A percentile compares a stretch with the other conserved stretches of the same genome.
These are phyloP conservation scores for Platynereis dumerilii DNA, from an alignment of 2,888 invertebrate genomes.

Conservation along the genomic window DNA sequence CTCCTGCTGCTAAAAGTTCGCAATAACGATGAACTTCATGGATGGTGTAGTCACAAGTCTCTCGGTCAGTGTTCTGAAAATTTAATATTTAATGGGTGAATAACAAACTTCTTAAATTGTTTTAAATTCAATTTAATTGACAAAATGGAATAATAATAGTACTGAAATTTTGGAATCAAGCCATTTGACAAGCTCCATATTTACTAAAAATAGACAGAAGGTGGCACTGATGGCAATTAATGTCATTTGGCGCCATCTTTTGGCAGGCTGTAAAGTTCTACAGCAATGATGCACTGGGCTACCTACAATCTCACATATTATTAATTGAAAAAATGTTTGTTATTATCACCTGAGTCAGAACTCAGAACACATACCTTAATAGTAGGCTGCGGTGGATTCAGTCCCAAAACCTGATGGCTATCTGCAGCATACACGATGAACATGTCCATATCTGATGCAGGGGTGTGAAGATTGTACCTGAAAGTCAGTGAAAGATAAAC, in stretches of 20 bases:
- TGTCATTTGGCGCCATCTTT: too few relatives aligned
- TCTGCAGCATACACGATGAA: conserved; percentile 53
- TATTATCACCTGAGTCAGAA: too few relatives aligned
- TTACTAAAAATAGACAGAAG: too few relatives aligned
- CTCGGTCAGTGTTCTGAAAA: conserved; percentile 32
- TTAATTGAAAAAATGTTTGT: too few relatives aligned
- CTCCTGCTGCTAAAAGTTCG: conserved; percentile 48
- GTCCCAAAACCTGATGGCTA: conserved; percentile 45
- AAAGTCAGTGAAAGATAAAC: conserved; percentile 13
- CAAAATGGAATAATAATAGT: background rate
- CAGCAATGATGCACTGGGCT: too few relatives aligned
- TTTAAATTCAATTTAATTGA: background rate
- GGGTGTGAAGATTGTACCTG: conserved; percentile 50
- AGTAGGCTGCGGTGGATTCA: conserved; percentile 50
- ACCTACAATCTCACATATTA: too few relatives aligned
- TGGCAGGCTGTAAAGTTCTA: too few relatives aligned
- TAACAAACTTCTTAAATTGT: background rate
- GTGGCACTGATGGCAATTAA: too few relatives aligned
- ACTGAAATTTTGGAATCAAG: too few relatives aligned
- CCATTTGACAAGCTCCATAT: too few relatives aligned
- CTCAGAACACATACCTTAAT: conserved; percentile 50
- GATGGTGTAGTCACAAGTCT: conserved; percentile 51
- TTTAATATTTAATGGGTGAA: background rate
- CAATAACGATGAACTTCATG: conserved; percentile 50
- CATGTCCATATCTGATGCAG: conserved; percentile 52